phyloP scores from a whole-genome alignment of 2,888 invertebrate species.

The Lasioglossum malachurum region DNA sequence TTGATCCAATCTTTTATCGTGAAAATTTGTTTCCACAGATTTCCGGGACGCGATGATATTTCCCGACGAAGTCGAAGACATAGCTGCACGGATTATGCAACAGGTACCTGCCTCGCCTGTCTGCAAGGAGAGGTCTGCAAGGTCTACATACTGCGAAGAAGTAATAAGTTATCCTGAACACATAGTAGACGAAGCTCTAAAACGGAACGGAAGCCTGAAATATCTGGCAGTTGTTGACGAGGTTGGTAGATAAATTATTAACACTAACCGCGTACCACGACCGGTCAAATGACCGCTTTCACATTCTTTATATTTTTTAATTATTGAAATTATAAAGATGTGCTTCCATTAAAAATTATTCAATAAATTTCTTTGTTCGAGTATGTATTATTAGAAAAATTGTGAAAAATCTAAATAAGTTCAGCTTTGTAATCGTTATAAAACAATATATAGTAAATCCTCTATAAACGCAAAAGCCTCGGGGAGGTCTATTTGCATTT shows the following conservation, averaged over 20 bases:
- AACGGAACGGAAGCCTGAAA: constrained; percentile 70
- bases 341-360: too few relatives aligned
- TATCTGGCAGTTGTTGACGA: constrained; percentile 69
- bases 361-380: too few relatives aligned
- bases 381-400: too few relatives aligned
- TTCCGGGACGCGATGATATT: constrained; percentile 71
- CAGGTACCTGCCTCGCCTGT: constrained; percentile 22
- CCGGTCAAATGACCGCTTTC: too few relatives aligned
- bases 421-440: too few relatives aligned
- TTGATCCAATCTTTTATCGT: neutral
- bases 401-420: too few relatives aligned
- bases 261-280: too few relatives aligned
- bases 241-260: constrained; percentile 55
- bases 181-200: constrained; percentile 68
- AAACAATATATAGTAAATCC: too few relatives aligned
- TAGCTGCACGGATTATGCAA: neutral
- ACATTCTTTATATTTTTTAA: too few relatives aligned
- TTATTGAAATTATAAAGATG: too few relatives aligned
- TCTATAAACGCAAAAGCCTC: too few relatives aligned
- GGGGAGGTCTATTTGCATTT: too few relatives aligned
- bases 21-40: neutral
- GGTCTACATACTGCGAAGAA: constrained; percentile 75
- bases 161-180: constrained; percentile 72
- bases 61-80: constrained; percentile 62
- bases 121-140: constrained; percentile 57